Conservation (phyloP, 2,888 invertebrate genomes). For the Microplitis deprimator region DNA sequence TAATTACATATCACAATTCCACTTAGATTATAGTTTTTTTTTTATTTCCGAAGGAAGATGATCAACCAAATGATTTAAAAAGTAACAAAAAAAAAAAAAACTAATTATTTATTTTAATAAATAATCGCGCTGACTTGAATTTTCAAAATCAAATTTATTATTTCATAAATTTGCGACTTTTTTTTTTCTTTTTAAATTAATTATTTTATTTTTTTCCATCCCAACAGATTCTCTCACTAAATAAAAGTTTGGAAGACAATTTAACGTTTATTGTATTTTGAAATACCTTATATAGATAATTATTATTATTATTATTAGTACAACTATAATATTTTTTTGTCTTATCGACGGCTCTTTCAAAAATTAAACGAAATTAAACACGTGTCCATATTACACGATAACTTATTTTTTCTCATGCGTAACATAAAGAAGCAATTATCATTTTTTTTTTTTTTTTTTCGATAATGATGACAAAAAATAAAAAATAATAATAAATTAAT, state of each 20-base stretch:
- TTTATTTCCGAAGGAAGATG: not conserved
- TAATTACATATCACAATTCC: conserved; percentile 67
- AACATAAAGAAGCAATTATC: not conserved
- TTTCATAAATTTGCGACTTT: conserved; percentile 28
- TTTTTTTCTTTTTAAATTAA: conserved; percentile 22
- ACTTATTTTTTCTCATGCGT: conserved; percentile 5
- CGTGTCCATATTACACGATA: not conserved
- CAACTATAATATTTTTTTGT: conserved; percentile 36
- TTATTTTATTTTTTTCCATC: conserved; percentile 19
- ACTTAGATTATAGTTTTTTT: conserved; percentile 12
- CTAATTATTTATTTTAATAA: not conserved
- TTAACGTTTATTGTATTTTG: conserved; percentile 45
- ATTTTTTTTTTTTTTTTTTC: conserved; percentile 1
- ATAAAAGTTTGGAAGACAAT: conserved; percentile 59
- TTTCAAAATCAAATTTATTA: conserved; percentile 26
- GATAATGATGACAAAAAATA: conserved; percentile 24
- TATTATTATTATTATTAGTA: conserved; percentile 14
- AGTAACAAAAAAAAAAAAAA: conserved; percentile 29
- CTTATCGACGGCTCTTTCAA: not conserved
- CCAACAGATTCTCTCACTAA: conserved; percentile 46
- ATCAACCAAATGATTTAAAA: conserved; percentile 31
- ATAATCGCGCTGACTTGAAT: not conserved
- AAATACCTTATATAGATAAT: not conserved
- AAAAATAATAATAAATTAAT: not conserved
- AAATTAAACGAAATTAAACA: conserved; percentile 5